Evolutionary conservation across 1,140 invertebrate genomes (phyloP), one percentile per base, ranked within the genome.

Genomic region (Sinella curviseta): DNA sequence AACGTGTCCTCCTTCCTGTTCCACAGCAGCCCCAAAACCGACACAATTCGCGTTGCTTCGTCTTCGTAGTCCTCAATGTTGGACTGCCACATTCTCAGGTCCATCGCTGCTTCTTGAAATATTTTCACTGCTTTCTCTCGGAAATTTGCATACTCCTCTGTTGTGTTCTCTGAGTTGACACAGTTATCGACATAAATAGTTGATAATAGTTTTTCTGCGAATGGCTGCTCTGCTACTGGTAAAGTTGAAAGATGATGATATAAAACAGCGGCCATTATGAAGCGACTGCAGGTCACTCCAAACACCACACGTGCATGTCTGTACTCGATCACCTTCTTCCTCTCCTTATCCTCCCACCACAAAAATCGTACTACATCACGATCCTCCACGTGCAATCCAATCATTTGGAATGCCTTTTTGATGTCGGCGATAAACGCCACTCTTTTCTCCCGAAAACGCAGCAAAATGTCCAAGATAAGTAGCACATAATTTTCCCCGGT

Each of bases 401-500:
- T 65, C 70, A 74, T 74, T 16, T 34, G 70, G 24, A 74, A 74
- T 12, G 70, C 70, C 26, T 74, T 74, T 34, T 30, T 74, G 24
- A 74, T 74, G 36, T 80, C 79, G 0, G 86, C 82, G 0, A 85
- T 84, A 0, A 88, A 81, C 17, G 83, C 87, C 78, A 85, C 85
- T 30, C 77, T 84, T 39, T 84, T 82, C 77, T 28, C 82, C 78
- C 87, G 78, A 82, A 89, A 88, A 16, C 83, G 74, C 30, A 86
- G 26, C 31, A 88, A 55, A 54, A 88, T 78, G 16, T 81, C 65
- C 3, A 86, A 84, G n/a, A 88, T 86, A 0, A 82, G n/a, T 78
- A 87, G 86, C 16, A 88, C 84, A 0, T 88, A 80, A 83, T 87
- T 87, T 2, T 80, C 78, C 30, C 86, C 86, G 36, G 84, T 86